Conservation (phyloP, 30 jellyfish, hydroid and myxozoan genomes). For the Hydractinia echinata region DNA sequence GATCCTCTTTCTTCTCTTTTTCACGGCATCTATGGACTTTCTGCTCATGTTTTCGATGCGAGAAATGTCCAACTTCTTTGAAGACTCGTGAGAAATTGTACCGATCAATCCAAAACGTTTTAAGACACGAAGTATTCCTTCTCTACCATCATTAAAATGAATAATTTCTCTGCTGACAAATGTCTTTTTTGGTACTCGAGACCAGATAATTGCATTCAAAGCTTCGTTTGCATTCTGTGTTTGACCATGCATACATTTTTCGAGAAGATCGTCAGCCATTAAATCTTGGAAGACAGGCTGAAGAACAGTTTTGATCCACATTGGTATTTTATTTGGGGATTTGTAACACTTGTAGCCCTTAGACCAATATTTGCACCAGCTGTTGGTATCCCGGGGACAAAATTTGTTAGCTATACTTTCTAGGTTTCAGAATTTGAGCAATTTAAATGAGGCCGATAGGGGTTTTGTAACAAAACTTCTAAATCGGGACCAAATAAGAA, state of each 20-base stretch:
- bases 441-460: too few relatives aligned
- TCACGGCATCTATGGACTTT: too few relatives aligned
- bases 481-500: too few relatives aligned
- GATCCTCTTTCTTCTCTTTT: too few relatives aligned
- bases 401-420: too few relatives aligned
- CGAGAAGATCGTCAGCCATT: neutral
- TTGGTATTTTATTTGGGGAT: neutral
- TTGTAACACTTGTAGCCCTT: neutral
- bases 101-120: neutral
- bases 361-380: neutral
- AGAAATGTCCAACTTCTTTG: too few relatives aligned
- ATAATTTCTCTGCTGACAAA: slow-evolving; percentile 7
- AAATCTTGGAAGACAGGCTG: slow-evolving; percentile 1
- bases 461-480: too few relatives aligned
- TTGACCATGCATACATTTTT: slow-evolving; percentile 15
- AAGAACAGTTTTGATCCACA: neutral
- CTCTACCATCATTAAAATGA: slow-evolving; percentile 1
- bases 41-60: too few relatives aligned
- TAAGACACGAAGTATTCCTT: slow-evolving; percentile 4
- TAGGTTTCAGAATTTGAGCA: too few relatives aligned
- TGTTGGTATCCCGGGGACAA: neutral
- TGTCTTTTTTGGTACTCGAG: slow-evolving; percentile 9
- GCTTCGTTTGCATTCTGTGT: neutral
- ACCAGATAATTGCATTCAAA: neutral
- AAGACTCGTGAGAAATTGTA: too few relatives aligned